Conservation (phyloP, 1,140 invertebrate species). For the Trichonephila inaurata region DNA sequence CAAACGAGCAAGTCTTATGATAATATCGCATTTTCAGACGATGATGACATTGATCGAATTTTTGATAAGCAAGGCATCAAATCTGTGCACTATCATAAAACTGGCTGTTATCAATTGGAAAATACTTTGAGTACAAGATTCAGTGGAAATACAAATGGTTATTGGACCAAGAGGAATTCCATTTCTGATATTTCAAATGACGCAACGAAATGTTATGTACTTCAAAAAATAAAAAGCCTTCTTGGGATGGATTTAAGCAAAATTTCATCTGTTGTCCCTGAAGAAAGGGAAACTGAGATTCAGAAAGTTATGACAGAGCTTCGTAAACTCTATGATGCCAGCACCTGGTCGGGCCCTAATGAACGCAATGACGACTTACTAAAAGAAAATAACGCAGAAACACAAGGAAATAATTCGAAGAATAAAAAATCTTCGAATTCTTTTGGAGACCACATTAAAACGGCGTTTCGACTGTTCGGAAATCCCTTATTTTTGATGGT, state of each 20-base stretch:
- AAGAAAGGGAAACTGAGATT: not conserved
- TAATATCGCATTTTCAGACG: not conserved
- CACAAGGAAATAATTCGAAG: not conserved
- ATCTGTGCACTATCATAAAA: not conserved
- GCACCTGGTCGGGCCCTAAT: not conserved
- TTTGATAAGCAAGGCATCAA: not conserved
- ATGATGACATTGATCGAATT: not conserved
- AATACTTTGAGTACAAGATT: not conserved
- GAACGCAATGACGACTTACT: not conserved
- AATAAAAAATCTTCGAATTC: not conserved
- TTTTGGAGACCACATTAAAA: conserved; percentile 14
- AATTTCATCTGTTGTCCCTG: not conserved
- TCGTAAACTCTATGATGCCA: not conserved
- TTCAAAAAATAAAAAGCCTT: not conserved
- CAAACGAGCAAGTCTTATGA: not conserved
- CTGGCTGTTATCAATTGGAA: not conserved
- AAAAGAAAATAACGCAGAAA: too few species aligned
- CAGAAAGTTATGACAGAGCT: not conserved
- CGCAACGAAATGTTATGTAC: not conserved
- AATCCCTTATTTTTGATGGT: conserved; percentile 53
- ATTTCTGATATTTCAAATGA: not conserved
- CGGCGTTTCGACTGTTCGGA: not conserved
- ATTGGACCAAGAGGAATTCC: not conserved
- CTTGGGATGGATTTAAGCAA: not conserved
- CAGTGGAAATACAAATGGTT: not conserved